Evolutionary conservation across 1,140 invertebrate species (phyloP).

Genomic region (Bombus affinis): DNA sequence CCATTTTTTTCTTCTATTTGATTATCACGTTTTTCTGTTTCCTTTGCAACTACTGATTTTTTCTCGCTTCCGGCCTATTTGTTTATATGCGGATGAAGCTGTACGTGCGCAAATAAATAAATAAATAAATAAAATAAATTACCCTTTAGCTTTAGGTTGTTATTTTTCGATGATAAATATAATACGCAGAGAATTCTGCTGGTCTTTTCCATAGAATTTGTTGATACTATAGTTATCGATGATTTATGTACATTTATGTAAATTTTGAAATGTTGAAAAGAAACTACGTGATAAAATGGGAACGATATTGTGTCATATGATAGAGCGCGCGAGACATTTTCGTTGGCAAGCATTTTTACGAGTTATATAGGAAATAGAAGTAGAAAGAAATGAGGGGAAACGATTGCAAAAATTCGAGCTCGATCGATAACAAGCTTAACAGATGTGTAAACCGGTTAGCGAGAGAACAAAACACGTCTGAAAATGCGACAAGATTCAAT

Average conservation of each 20-base stretch:
- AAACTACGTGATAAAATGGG: not conserved
- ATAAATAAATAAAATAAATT: not conserved
- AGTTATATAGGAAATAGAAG: not conserved
- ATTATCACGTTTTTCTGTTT: not conserved
- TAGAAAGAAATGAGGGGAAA: not conserved
- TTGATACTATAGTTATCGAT: not conserved
- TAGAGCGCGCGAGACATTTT: not conserved
- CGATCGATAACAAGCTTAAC: not conserved
- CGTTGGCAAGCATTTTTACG: not conserved
- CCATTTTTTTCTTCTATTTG: not conserved
- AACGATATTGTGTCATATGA: not conserved
- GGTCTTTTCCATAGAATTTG: not conserved
- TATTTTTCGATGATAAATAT: not conserved
- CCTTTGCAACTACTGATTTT: not conserved
- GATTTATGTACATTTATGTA: not conserved
- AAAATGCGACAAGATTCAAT: constrained; percentile 37
- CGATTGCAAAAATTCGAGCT: not conserved
- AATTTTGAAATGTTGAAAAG: not conserved
- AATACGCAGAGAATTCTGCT: not conserved
- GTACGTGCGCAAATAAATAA: not conserved
- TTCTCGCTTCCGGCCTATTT: not conserved
- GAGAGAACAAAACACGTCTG: not conserved
- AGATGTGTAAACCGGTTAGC: not conserved
- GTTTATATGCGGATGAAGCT: not conserved
- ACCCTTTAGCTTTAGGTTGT: not conserved